phyloP scores from a whole-genome alignment of 2,797 vertebrate species.

The Amniataba percoides region DNA sequence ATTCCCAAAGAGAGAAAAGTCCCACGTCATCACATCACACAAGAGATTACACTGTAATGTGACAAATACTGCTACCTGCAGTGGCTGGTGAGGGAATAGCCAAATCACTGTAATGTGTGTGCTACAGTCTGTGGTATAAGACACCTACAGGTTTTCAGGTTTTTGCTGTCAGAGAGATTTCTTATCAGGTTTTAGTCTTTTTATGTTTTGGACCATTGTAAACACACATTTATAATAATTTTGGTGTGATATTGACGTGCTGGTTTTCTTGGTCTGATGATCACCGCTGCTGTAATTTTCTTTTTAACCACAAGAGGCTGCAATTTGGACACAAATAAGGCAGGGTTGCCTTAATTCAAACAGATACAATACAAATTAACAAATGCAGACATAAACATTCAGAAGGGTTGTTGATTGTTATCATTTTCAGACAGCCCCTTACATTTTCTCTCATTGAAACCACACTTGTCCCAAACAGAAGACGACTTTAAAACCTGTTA shows the following conservation, averaged over 20 bases:
- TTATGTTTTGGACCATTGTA: no score
- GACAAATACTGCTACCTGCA: background rate
- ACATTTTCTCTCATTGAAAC: background rate
- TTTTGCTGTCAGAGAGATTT: background rate
- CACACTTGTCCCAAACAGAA: background rate
- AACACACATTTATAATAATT: background rate
- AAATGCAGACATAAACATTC: background rate
- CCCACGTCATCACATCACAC: background rate
- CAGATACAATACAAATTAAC: background rate
- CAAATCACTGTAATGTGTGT: background rate
- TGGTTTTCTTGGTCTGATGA: background rate
- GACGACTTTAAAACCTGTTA: background rate
- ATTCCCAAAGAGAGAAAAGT: background rate
- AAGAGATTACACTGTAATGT: background rate
- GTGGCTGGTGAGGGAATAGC: background rate
- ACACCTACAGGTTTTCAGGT: background rate
- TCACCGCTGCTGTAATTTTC: slow-evolving; percentile 11
- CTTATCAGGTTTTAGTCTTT: background rate
- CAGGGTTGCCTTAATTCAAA: background rate
- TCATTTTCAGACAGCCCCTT: background rate
- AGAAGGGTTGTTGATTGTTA: background rate
- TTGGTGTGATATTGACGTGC: background rate
- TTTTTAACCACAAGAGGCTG: slow-evolving; percentile 71
- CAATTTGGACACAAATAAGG: slow-evolving; percentile 66
- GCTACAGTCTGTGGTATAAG: no score